Evolutionary conservation across 2,797 vertebrate species (phyloP), one percentile per base, ranked within the genome.

Genomic region (Anolis apletophallus): DNA sequence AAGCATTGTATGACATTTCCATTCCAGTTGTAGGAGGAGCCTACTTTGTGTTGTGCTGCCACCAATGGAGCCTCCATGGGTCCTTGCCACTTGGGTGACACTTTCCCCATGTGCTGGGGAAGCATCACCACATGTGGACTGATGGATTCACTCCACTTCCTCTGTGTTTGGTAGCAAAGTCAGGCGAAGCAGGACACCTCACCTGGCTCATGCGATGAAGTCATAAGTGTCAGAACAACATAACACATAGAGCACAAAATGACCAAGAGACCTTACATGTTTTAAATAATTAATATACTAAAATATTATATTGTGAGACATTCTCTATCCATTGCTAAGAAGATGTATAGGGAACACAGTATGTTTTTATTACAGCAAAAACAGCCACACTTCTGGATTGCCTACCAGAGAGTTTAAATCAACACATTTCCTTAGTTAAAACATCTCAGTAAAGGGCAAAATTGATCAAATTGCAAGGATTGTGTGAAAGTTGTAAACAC

Each of bases 401-500:
- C 26, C 13, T 68, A 54, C 74, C 50, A 46, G 80, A 52, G 50
- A 82, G 34, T 23, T 16, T 50, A 84, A 73, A 2, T 52, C 54
- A 79, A 72, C 81, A 55, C 75, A 55, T 10, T 29, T 79, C 52
- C 75, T 85, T 79, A 85, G 64, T 78, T 69, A 68, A 78, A 85
- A 54, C 29, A 77, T 77, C 29, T 67, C 5, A 57, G 83, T 64
- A 85, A 78, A 84, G 57, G 29, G 64, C 61, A 46, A 78, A 57
- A 19, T 4, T 84, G 16, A 81, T 80, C 0, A 88, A 80, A 75
- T 73, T 0, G 80, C 80, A 83, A 0, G 50, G 7, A 7, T 34
- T 2, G 23, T 68, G 13, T 0, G 87, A 87, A 71, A 12, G 1
- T 40, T 77, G 5, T 14, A 83, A 83, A 72, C 36, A n/a, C 7